These are phyloP conservation scores for Sminthopsis crassicaudata DNA, from an alignment of 2,113 vertebrate species.

Conservation along the genomic window DNA sequence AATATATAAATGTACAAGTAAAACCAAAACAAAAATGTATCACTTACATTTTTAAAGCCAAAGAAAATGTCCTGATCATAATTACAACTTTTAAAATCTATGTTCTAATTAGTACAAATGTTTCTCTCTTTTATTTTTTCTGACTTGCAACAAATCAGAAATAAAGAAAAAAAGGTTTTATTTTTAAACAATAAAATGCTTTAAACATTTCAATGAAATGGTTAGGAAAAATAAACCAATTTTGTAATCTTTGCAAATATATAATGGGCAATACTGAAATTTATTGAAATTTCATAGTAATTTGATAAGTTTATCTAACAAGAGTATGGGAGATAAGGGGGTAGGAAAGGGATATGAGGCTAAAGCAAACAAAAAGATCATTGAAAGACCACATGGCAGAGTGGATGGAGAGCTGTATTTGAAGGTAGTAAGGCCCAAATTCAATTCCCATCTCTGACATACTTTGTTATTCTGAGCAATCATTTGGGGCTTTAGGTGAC, in stretches of 20 bases:
- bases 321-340: background rate
- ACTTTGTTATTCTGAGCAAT: background rate
- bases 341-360: background rate
- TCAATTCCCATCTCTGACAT: background rate
- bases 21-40: background rate
- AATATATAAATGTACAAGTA: rapidly evolving
- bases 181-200: background rate
- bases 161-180: background rate
- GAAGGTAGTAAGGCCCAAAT: background rate
- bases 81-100: background rate
- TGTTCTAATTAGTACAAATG: background rate
- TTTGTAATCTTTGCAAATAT: background rate
- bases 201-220: background rate
- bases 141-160: background rate
- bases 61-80: background rate
- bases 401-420: background rate
- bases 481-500: background rate
- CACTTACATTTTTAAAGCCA: background rate
- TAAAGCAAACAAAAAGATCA: background rate
- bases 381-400: background rate
- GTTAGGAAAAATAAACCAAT: background rate
- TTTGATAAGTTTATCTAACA: background rate
- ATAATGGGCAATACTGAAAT: background rate
- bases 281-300: background rate
- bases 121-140: background rate